phyloP scores from a whole-genome alignment of 2,113 vertebrate species.

The Albula glossodonta region DNA sequence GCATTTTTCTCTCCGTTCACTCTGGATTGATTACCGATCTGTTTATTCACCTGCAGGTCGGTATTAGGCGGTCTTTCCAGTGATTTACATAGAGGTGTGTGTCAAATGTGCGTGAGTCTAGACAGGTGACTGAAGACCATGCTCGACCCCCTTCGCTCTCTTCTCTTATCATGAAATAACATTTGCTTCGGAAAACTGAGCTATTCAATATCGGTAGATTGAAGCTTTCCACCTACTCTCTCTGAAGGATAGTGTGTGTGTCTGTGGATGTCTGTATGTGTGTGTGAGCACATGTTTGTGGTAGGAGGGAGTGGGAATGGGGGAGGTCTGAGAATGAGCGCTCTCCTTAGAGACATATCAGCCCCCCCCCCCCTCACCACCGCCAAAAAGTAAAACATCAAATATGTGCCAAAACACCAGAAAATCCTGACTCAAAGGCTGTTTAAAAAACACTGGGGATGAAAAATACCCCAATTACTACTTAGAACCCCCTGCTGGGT shows the following conservation, averaged over 20 bases:
- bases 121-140: constrained; percentile 13
- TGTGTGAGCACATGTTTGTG: neutral
- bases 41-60: constrained; percentile 39
- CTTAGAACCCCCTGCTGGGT: constrained; percentile 62
- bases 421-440: constrained; percentile 59
- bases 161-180: neutral
- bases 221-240: neutral
- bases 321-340: neutral
- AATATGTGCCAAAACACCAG: constrained; percentile 29
- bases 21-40: constrained; percentile 33
- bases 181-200: constrained; percentile 16
- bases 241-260: neutral
- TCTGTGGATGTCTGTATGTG: neutral
- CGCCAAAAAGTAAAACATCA: constrained; percentile 27
- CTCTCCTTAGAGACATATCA: constrained; percentile 21
- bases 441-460: constrained; percentile 61
- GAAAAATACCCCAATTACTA: constrained; percentile 68
- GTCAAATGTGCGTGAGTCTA: neutral
- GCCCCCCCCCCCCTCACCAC: neutral
- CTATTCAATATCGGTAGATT: neutral
- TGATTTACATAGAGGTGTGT: constrained; percentile 13
- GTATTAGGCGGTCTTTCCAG: constrained; percentile 6
- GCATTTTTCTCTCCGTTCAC: constrained; percentile 15
- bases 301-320: neutral
- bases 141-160: neutral